Percentiles rank a stretch among this genome's conserved stretches.
phyloP scores from a whole-genome alignment of 1,140 invertebrate species.

The Pogonus chalceus region DNA sequence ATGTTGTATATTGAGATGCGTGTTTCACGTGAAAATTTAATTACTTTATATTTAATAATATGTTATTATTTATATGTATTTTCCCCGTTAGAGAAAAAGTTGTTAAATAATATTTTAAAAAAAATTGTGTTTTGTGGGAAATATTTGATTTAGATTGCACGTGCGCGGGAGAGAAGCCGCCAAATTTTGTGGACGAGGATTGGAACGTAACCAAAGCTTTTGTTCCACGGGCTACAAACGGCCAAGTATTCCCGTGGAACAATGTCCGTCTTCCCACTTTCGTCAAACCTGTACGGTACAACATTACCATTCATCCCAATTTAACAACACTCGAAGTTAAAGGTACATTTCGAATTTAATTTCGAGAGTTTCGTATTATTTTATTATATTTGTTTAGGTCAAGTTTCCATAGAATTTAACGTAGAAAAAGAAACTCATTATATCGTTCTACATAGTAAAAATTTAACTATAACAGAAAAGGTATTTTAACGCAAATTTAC shows the following conservation, averaged over 20 bases:
- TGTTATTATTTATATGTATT: too few relatives aligned
- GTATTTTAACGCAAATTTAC: constrained; percentile 41
- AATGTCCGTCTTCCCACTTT: constrained; percentile 72
- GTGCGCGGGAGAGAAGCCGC: constrained; percentile 55
- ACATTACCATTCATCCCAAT: constrained; percentile 87
- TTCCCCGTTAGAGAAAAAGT: too few relatives aligned
- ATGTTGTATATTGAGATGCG: too few relatives aligned
- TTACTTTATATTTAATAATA: constrained; percentile 8
- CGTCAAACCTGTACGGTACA: constrained; percentile 74
- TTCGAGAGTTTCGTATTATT: constrained; percentile 3
- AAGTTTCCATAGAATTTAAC: constrained; percentile 74
- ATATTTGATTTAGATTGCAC: constrained; percentile 53
- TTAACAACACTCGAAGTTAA: constrained; percentile 79
- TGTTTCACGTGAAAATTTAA: too few relatives aligned
- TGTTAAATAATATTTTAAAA: background rate
- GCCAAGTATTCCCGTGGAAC: constrained; percentile 82
- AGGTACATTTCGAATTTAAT: constrained; percentile 43
- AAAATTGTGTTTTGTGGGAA: background rate
- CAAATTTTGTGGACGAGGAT: constrained; percentile 49
- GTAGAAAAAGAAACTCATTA: constrained; percentile 77
- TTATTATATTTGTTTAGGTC: constrained; percentile 43
- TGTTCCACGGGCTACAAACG: constrained; percentile 59
- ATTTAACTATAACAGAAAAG: constrained; percentile 78
- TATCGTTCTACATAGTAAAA: constrained; percentile 83
- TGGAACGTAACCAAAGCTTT: constrained; percentile 46